phyloP scores from a whole-genome alignment of 2,888 invertebrate genomes.

The Meandrusa payeni region DNA sequence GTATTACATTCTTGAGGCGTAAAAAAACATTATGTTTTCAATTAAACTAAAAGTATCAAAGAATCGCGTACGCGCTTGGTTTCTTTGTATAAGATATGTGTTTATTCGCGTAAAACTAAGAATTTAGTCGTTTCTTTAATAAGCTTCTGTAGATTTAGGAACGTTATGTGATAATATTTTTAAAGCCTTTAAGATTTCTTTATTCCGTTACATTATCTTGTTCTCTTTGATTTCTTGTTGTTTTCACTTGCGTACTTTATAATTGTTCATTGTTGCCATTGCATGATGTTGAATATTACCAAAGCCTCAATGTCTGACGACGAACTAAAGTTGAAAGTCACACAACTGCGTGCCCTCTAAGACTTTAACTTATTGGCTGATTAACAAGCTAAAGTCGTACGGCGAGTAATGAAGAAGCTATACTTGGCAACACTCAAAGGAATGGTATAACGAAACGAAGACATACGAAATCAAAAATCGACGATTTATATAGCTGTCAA shows the following conservation, averaged over 20 bases:
- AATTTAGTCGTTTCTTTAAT: conserved; percentile 1
- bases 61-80: conserved; percentile 32
- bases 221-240: no score
- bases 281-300: neutral
- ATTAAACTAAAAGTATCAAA: conserved; percentile 28
- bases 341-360: no score
- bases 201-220: neutral
- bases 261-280: conserved; percentile 3
- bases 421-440: no score
- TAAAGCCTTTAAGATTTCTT: conserved; percentile 4
- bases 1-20: conserved; percentile 66
- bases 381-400: no score
- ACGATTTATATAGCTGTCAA: no score
- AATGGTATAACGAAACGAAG: no score
- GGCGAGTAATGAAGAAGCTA: no score
- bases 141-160: conserved; percentile 10
- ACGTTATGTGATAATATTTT: conserved; percentile 24
- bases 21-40: conserved; percentile 31
- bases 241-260: neutral
- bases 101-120: no score
- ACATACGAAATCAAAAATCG: no score
- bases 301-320: no score
- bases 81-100: conserved; percentile 13
- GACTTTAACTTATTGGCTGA: no score
- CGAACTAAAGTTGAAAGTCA: no score